These are phyloP conservation scores for Rotaria socialis DNA, from an alignment of 2,888 invertebrate genomes.

Conservation along the genomic window DNA sequence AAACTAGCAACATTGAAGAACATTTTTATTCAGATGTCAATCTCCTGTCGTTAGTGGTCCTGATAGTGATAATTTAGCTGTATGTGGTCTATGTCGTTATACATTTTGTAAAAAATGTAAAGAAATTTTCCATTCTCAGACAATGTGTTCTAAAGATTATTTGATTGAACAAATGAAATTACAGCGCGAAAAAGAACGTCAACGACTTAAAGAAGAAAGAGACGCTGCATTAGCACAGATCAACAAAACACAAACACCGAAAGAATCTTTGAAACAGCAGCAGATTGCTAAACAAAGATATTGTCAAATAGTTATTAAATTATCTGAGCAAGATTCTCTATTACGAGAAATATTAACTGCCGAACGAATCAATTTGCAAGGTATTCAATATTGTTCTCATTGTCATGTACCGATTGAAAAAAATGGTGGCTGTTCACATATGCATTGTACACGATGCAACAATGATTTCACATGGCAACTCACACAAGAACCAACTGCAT, in stretches of 20 bases:
- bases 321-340: too few species aligned
- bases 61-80: too few species aligned
- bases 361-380: neutral
- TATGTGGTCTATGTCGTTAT: neutral
- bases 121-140: neutral
- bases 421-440: slow-evolving; percentile 7
- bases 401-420: neutral
- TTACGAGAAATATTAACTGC: slow-evolving; percentile 18
- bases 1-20: too few species aligned
- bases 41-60: too few species aligned
- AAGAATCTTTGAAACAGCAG: too few species aligned
- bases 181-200: neutral
- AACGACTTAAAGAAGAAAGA: neutral
- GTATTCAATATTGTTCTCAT: neutral
- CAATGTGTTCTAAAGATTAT: slow-evolving; percentile 9
- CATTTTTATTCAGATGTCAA: too few species aligned
- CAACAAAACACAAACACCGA: too few species aligned
- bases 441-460: neutral
- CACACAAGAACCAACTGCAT: neutral
- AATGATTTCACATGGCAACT: neutral
- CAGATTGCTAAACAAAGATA: too few species aligned
- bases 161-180: slow-evolving; percentile 5
- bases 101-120: neutral
- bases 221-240: neutral
- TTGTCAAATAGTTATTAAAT: too few species aligned